Base-by-base conservation (phyloP, 2,888 invertebrate genomes). In the Erannis defoliaria region DNA sequence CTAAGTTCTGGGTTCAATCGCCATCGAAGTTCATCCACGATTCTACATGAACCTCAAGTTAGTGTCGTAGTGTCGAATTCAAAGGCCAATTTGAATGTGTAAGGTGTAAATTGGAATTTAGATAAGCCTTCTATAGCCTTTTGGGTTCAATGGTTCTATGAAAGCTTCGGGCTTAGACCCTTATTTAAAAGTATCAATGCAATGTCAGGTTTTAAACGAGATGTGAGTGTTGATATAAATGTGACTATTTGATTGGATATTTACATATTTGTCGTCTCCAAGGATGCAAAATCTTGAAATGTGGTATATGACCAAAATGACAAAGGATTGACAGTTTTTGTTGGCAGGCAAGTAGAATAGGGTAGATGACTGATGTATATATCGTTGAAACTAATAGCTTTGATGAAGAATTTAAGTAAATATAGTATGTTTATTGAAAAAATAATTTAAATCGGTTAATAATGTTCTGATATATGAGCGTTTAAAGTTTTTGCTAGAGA, bases 51-150 rank as follows among this genome's bases (percentile, higher is more conserved):
- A 55, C 31, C 31, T 31, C 48, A 16, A 21, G 55, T 26, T 29
- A 23, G 62, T 6, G 8, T 26, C n/a, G n/a, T n/a, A 65, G 60
- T 64, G 43, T 19, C 40, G 64, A 68, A 68, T 66, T 68, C 64
- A 66, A 40, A 14, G 54, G 48, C 55, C 57, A 60, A 66, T 66
- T 68, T 63, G 59, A 62, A 58, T 63, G 55, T 50, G 35, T 50
- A 35, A 42, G 46, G 43, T 46, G 65, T 60, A 62, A 62, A 68
- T 66, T 54, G 61, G 58, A 63, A 55, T 65, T 59, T 43, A 29
- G 45, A 40, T 63, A 61, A 58, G 46, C 58, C 37, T 51, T 26
- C 49, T 35, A 51, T 18, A 31, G 46, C 49, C 23, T 19, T 38
- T 59, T 37, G 53, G 46, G 19, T 51, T 53, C 14, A 38, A 55